These are phyloP conservation scores for Megaptera novaeangliae DNA, from an alignment of 2,113 vertebrate species.

Conservation along the genomic window DNA sequence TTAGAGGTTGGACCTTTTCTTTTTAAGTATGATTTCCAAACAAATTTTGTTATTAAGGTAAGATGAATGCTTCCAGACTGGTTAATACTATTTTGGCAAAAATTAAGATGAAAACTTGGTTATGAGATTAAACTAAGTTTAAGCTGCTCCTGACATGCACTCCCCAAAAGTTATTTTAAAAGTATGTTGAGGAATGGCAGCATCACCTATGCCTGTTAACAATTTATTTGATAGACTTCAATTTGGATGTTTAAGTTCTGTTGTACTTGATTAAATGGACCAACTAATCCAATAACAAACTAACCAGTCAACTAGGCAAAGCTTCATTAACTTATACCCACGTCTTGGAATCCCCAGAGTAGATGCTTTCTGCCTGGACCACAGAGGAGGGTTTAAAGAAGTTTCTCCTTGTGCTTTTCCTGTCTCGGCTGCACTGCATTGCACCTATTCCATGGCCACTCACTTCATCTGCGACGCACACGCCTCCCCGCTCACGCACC, in stretches of 20 bases:
- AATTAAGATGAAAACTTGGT: not conserved
- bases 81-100: not conserved
- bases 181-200: not conserved
- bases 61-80: not conserved
- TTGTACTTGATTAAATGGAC: not conserved
- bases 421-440: rapidly evolving
- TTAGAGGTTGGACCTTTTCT: not conserved
- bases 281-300: not conserved
- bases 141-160: not conserved
- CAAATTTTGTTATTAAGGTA: not conserved
- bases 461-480: constrained; percentile 95
- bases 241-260: not conserved
- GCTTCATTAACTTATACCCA: not conserved
- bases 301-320: not conserved
- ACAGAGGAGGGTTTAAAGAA: not conserved
- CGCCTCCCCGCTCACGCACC: constrained; percentile 87
- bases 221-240: not conserved
- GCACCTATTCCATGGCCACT: not conserved
- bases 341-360: not conserved
- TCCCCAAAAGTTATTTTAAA: not conserved
- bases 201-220: not conserved
- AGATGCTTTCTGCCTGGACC: not conserved
- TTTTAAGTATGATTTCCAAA: not conserved
- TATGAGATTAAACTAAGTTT: not conserved
- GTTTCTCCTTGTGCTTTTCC: not conserved